Evolutionary conservation across 2,797 vertebrate species (phyloP), one percentile per base, ranked within the genome.

Genomic region (Sebastes taczanowskii): DNA sequence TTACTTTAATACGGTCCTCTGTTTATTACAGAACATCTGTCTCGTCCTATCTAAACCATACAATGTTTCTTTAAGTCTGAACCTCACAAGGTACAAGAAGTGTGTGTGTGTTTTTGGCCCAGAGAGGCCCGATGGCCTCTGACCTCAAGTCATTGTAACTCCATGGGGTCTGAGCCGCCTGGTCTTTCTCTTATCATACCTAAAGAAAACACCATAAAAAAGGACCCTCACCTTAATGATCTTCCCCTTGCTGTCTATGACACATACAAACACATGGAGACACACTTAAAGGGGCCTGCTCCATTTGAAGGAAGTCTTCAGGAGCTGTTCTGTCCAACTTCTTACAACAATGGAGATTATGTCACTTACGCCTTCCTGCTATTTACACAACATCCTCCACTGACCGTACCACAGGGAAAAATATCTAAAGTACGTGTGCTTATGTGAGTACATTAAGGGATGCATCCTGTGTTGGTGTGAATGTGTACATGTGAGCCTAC

Each of bases 141-240:
- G 70, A 63, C 70, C 85, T 55, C 22, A 11, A 85, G 79, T 79
- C 66, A 66, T 23, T 62, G 68, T 74, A 77, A 83, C 66, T 71
- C 53, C 25, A 71, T 30, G 8, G 58, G 60, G 32, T 63, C 62
- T 58, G 32, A 86, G 69, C 7, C 59, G 30, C 42, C 64, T 42
- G 73, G 25, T 66, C 61, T 38, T 83, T 66, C 67, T 77, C 71
- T 74, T 61, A 64, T 80, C 73, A 75, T 58, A 78, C 64, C 56
- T 63, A 16, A 55, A 67, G 6, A 80, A 65, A 66, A n/a, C 35
- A 55, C 59, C 61, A 72, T 78, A 71, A 72, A 71, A 84, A 59
- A 4, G 5, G 5, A 34, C 46, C 49, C 66, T 75, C 32, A 35
- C 46, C 27, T 34, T 65, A 82, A 80, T 61, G 72, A 79, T 20